These are phyloP conservation scores for Eustalomyia histrio DNA, from an alignment of 2,888 invertebrate genomes.

Conservation along the genomic window DNA sequence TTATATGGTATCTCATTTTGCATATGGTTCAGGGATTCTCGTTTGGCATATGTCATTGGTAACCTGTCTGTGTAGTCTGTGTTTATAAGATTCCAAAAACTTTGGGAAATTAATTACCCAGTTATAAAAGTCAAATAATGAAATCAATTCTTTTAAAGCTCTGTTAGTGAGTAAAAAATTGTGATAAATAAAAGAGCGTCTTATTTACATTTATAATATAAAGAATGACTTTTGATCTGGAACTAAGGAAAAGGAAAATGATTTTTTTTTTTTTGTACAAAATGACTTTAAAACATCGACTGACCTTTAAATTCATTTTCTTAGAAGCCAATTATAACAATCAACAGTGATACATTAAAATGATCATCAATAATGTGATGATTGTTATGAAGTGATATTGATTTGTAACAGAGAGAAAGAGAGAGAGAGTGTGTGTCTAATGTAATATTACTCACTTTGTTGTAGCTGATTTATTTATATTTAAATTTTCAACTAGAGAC, in stretches of 20 bases:
- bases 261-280: not conserved
- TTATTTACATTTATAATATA: not conserved
- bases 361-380: not conserved
- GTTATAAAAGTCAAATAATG: no score
- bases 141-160: not conserved
- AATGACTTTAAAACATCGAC: not conserved
- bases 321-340: not conserved
- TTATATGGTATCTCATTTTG: no score
- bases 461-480: slow-evolving; percentile 87
- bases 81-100: no score
- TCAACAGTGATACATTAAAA: not conserved
- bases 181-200: not conserved
- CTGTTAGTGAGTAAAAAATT: not conserved
- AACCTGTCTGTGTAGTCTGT: no score
- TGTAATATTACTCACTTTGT: slow-evolving; percentile 83
- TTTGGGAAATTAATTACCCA: no score
- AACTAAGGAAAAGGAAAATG: not conserved
- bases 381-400: not conserved
- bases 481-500: slow-evolving; percentile 94
- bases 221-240: not conserved
- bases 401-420: not conserved
- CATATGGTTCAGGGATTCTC: no score
- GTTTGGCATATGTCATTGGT: no score
- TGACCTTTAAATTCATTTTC: not conserved
- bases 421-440: slow-evolving; percentile 14